Percentiles rank a stretch among this genome's conserved stretches.
These are phyloP conservation scores for Gorsachius goisagi DNA, from an alignment of 2,113 vertebrate genomes.

Conservation along the genomic window DNA sequence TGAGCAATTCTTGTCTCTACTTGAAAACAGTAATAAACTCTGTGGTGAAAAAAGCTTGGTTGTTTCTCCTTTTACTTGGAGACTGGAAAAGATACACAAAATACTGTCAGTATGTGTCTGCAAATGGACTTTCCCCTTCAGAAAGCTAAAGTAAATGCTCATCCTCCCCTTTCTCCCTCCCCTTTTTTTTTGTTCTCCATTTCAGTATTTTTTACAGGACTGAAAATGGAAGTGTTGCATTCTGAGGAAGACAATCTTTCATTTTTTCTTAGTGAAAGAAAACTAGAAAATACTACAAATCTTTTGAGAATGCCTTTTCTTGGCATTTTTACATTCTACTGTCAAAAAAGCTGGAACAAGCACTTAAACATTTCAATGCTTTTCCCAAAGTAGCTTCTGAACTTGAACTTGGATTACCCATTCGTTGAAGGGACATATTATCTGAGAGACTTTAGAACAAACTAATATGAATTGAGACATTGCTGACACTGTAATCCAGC, in stretches of 20 bases:
- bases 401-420: neutral
- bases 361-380: neutral
- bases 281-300: neutral
- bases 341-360: neutral
- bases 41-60: neutral
- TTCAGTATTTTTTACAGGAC: neutral
- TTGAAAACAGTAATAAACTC: neutral
- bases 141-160: neutral
- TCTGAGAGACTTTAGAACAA: neutral
- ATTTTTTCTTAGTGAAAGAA: neutral
- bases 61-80: neutral
- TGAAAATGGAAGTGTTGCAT: neutral
- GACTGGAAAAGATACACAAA: neutral
- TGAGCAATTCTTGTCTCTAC: neutral
- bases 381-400: neutral
- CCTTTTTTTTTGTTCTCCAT: neutral
- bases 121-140: neutral
- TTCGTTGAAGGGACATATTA: neutral
- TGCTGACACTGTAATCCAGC: neutral
- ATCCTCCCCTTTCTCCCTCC: fast-evolving
- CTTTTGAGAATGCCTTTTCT: neutral
- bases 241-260: neutral
- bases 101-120: neutral
- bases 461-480: neutral
- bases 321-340: neutral